Conservation (phyloP, 2,888 invertebrate species). For the Ethmia dodecea region DNA sequence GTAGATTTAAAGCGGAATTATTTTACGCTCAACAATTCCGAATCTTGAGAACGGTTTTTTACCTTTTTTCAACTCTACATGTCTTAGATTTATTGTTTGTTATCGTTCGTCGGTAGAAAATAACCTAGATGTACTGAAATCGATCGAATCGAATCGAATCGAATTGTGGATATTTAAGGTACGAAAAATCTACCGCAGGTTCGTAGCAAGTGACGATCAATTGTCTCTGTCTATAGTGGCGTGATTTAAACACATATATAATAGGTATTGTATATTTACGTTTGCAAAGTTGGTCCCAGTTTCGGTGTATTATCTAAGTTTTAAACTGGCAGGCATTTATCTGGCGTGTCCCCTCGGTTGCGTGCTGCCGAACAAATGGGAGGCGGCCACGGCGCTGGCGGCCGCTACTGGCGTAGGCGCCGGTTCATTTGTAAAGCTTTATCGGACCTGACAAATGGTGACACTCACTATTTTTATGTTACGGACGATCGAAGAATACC, state of each 20-base stretch:
- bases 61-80: slow-evolving; percentile 25
- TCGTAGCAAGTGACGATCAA: no score
- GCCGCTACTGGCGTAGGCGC: slow-evolving; percentile 47
- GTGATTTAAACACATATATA: no score
- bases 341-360: slow-evolving; percentile 50
- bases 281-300: slow-evolving; percentile 28
- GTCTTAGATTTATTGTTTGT: slow-evolving; percentile 13
- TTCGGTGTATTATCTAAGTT: slow-evolving; percentile 40
- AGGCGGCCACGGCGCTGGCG: slow-evolving; percentile 45
- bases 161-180: no score
- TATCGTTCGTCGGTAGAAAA: no score
- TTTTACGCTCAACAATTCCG: slow-evolving; percentile 34
- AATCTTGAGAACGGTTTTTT: slow-evolving; percentile 26
- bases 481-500: slow-evolving; percentile 48
- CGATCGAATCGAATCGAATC: no score
- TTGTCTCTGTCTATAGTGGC: no score
- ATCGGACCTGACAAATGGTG: slow-evolving; percentile 62
- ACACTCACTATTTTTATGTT: slow-evolving; percentile 61
- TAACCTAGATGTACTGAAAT: no score
- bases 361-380: slow-evolving; percentile 57
- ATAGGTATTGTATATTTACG: slow-evolving; percentile 31
- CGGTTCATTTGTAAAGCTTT: slow-evolving; percentile 69
- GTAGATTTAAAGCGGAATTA: slow-evolving; percentile 54
- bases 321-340: slow-evolving; percentile 50
- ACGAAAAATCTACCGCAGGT: no score